Percentiles rank a stretch among this genome's conserved stretches.
Evolutionary conservation across 2,888 invertebrate species (phyloP).

Genomic region (Nemotelus nigrinus): DNA sequence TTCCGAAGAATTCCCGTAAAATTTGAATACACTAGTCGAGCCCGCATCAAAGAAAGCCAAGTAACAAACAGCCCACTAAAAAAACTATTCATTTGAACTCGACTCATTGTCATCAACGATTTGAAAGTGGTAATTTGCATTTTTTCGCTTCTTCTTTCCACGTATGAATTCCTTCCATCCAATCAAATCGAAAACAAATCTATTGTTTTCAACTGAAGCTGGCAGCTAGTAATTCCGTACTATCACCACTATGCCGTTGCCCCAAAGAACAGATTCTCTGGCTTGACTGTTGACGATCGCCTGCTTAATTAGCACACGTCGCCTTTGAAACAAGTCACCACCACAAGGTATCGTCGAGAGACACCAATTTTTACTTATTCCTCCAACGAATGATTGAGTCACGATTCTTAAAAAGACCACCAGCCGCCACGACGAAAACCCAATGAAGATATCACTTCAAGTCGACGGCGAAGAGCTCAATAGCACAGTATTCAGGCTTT

Average conservation of each 20-base stretch:
- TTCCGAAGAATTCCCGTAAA: not conserved
- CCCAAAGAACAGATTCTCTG: too few species aligned
- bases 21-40: not conserved
- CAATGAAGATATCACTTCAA: slow-evolving; percentile 44
- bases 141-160: slow-evolving; percentile 10
- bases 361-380: slow-evolving; percentile 47
- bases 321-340: slow-evolving; percentile 41
- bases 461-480: slow-evolving; percentile 1
- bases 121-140: slow-evolving; percentile 41
- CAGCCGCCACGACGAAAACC: slow-evolving; percentile 42
- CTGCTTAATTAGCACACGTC: slow-evolving; percentile 43
- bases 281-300: slow-evolving; percentile 13
- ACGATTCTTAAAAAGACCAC: slow-evolving; percentile 50
- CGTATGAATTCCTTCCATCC: slow-evolving; percentile 9
- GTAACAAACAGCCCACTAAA: not conserved
- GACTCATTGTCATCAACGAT: slow-evolving; percentile 30
- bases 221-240: not conserved
- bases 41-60: not conserved
- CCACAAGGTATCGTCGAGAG: slow-evolving; percentile 36
- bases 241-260: too few species aligned
- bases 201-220: slow-evolving; percentile 26
- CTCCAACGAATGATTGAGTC: slow-evolving; percentile 49
- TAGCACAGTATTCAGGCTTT: slow-evolving; percentile 9
- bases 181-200: slow-evolving; percentile 24
- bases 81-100: slow-evolving; percentile 5